A percentile compares a stretch with the other conserved stretches of the same genome.
Evolutionary conservation across 2,113 vertebrate genomes (phyloP).

Genomic region (Macquaria ambigua): DNA sequence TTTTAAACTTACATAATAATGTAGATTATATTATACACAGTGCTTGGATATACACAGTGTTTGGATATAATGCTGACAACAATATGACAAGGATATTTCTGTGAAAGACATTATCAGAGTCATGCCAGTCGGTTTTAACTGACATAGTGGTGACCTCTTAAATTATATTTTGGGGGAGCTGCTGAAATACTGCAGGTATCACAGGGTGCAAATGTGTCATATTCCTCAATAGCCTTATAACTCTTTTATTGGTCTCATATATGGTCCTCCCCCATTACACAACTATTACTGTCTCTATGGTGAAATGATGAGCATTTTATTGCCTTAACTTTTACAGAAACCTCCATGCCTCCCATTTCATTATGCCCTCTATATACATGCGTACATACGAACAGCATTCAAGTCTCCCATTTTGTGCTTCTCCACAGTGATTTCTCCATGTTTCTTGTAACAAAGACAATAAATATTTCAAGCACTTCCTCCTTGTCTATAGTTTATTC

Average conservation of each 20-base stretch:
- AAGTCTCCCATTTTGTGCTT: constrained; percentile 24
- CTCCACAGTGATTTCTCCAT: constrained; percentile 52
- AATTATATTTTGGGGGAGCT: not conserved
- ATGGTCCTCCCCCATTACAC: not conserved
- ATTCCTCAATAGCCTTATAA: not conserved
- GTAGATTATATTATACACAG: constrained; percentile 4
- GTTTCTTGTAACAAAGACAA: constrained; percentile 73
- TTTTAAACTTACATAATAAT: constrained; percentile 21
- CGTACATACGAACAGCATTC: not conserved
- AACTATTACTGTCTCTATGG: not conserved
- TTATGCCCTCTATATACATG: not conserved
- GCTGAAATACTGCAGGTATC: not conserved
- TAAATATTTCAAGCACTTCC: constrained; percentile 83
- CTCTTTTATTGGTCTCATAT: not conserved
- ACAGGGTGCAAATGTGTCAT: not conserved
- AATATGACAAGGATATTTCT: not conserved
- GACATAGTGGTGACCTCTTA: not conserved
- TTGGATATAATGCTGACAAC: not conserved
- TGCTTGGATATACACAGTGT: not conserved
- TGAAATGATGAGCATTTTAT: not conserved
- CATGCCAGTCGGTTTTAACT: constrained; percentile 10
- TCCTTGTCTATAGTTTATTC: constrained; percentile 82
- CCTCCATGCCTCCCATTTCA: not conserved
- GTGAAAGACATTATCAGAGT: constrained; percentile 8
- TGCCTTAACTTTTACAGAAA: not conserved